phyloP scores from a whole-genome alignment of 2,113 vertebrate species.

The Xyrauchen texanus region DNA sequence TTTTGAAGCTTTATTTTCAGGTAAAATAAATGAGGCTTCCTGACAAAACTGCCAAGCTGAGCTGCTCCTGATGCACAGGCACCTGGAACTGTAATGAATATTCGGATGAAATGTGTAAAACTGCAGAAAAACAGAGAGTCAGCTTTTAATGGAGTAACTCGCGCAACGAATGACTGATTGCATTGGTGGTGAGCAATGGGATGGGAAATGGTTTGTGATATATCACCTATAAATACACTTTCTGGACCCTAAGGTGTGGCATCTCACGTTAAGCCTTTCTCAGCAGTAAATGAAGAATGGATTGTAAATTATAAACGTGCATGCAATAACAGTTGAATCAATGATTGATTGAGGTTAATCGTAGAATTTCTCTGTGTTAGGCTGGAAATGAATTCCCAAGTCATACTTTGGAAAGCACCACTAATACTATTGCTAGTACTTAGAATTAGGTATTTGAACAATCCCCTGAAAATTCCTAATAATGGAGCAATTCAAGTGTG shows the following conservation, averaged over 20 bases:
- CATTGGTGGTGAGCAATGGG: conserved; percentile 10
- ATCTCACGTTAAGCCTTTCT: background rate
- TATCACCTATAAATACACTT: conserved; percentile 22
- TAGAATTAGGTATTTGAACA: too few relatives aligned
- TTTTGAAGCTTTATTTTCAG: conserved; percentile 8
- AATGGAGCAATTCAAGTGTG: too few relatives aligned
- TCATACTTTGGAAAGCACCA: too few relatives aligned
- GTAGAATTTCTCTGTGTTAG: too few relatives aligned
- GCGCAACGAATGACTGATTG: conserved; percentile 18
- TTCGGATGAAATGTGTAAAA: conserved; percentile 43
- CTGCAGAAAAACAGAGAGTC: conserved; percentile 31
- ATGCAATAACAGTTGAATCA: conserved; percentile 27
- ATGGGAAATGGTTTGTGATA: conserved; percentile 29
- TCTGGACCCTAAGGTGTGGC: conserved; percentile 7
- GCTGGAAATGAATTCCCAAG: too few relatives aligned
- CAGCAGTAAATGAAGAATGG: conserved; percentile 14
- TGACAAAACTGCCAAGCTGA: conserved; percentile 18
- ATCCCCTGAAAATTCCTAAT: too few relatives aligned
- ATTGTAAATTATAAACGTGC: conserved; percentile 9
- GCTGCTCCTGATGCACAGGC: background rate
- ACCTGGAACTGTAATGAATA: conserved; percentile 33
- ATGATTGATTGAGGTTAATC: too few relatives aligned
- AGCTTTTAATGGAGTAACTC: conserved; percentile 34
- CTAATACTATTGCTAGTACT: too few relatives aligned
- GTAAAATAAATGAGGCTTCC: conserved; percentile 22